phyloP scores from a whole-genome alignment of 2,888 invertebrate genomes.

The Eupithecia abbreviata region DNA sequence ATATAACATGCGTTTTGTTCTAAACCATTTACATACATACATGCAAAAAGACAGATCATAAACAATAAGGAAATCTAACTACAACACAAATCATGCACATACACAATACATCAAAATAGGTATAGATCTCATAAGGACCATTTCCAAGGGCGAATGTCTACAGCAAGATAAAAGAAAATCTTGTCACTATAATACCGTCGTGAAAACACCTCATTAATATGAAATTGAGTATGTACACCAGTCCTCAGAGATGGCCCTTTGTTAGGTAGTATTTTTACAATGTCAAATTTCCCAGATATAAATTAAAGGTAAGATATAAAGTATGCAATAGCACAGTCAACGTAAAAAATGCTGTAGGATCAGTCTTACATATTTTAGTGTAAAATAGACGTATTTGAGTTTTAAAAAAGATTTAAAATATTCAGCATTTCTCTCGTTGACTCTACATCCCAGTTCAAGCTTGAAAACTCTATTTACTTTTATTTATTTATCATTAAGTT shows the following conservation, averaged over 20 bases:
- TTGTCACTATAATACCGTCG: background rate
- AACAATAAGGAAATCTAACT: conserved; percentile 23
- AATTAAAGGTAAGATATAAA: background rate
- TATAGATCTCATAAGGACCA: background rate
- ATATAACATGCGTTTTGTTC: background rate
- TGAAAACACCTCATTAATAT: background rate
- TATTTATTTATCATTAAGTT: too few relatives aligned
- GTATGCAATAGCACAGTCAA: background rate
- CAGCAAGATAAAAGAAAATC: background rate
- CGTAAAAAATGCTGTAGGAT: background rate
- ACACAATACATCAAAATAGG: background rate
- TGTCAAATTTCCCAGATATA: background rate
- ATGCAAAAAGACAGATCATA: conserved; percentile 12
- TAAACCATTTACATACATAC: background rate
- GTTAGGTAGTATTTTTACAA: background rate
- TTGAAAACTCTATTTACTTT: background rate
- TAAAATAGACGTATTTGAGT: background rate
- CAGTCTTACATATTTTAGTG: background rate
- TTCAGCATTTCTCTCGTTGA: background rate
- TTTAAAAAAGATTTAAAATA: background rate
- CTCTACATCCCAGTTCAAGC: background rate
- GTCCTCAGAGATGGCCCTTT: background rate
- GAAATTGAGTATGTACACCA: background rate
- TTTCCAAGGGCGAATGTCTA: background rate
- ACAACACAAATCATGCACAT: conserved; percentile 28